Percentiles rank a stretch among this genome's conserved stretches.
Evolutionary conservation across 2,113 vertebrate genomes (phyloP).

Genomic region (Cathartes aura): DNA sequence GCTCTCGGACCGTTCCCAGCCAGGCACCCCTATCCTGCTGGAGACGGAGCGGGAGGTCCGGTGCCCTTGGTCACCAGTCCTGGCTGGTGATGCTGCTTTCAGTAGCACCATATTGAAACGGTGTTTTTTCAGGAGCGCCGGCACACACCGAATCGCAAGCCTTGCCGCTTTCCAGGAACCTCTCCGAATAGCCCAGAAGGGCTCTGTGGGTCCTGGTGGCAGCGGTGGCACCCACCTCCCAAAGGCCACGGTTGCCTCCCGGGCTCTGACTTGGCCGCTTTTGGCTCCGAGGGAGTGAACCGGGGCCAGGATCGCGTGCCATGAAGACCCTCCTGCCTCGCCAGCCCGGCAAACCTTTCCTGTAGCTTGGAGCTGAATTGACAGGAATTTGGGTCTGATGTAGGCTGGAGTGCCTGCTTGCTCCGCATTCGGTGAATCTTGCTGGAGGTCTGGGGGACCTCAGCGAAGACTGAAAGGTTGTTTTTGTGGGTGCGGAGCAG

Average conservation of each 20-base stretch:
- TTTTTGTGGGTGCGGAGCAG: neutral
- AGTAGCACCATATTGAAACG: fast-evolving
- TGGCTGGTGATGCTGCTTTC: neutral
- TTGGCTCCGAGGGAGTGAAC: neutral
- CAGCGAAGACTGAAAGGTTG: neutral
- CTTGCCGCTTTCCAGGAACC: fast-evolving
- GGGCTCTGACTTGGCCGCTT: neutral
- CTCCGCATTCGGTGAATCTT: fast-evolving
- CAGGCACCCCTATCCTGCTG: neutral
- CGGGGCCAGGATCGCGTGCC: neutral
- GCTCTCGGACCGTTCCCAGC: neutral
- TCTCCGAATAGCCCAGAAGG: neutral
- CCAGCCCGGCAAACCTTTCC: neutral
- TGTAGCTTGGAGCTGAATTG: fast-evolving
- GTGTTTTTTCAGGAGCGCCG: fast-evolving
- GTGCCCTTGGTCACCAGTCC: neutral
- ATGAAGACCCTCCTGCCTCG: neutral
- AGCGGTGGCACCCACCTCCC: neutral
- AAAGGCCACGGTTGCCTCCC: neutral
- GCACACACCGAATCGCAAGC: fast-evolving
- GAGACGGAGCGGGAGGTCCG: neutral
- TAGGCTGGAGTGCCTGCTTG: neutral
- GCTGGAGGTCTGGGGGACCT: neutral
- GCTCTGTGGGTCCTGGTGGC: neutral
- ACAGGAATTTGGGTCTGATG: neutral